Evolutionary conservation across 64 coral and sea anemone genomes (phyloP), one percentile per base, ranked within the genome.

Genomic region (Pachyseris speciosa): DNA sequence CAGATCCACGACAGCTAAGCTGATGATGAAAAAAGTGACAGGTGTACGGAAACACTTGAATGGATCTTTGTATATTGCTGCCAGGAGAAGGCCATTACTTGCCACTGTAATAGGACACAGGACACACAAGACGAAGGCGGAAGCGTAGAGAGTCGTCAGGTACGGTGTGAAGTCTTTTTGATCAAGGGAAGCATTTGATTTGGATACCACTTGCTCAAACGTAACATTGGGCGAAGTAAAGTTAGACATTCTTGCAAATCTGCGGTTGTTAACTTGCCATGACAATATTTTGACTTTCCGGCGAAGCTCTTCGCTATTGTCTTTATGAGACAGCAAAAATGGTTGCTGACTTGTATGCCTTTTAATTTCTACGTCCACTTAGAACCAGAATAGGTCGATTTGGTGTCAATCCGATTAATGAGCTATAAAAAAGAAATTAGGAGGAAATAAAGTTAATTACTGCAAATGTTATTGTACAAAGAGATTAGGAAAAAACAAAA

Each of bases 1-100:
- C 1, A 96, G 78, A 59, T 96, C 94, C 7, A 92, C 94, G 9
- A 89, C 27, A 1, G 94, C 94, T 49, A 96, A 78, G n/a, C 94
- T 86, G 28, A 96, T 70, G 32, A 89, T 89, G 22, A 96, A 96
- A 44, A 84, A 88, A 0, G 94, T 89, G 2, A 92, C 80, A 7
- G 90, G 90, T 1, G 90, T 93, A 11, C 94, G 94, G 34, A 93
- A 96, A 34, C 76, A 93, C 37, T 77, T 96, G 7, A 74, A 55
- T 26, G 94, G 90, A 24, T 93, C 91, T 93, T 88, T 93, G 53
- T 72, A 93, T 32, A 96, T 93, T 42, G 94, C 74, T 8, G 52
- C 50, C 19, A 96, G 60, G 11, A 96, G 78, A 15, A 96, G 86
- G n/a, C 68, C 64, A 69, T 96, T 96, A 67, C 90, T 66, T 31